Conservation (phyloP, 1,140 invertebrate genomes). For the Euura saliciscinereae region DNA sequence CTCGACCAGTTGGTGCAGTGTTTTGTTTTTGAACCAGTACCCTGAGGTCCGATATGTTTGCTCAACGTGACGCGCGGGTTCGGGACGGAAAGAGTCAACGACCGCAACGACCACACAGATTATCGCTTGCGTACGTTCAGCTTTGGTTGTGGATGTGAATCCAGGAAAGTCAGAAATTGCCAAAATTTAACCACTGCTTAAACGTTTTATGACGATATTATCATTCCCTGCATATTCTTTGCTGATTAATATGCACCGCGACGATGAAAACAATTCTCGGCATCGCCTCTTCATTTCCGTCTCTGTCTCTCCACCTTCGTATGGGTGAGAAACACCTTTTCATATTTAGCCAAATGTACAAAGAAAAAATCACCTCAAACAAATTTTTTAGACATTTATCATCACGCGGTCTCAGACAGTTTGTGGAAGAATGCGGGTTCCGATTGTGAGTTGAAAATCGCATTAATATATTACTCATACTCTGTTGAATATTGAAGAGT, state of each 20-base stretch:
- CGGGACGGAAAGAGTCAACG: background rate
- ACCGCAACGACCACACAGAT: background rate
- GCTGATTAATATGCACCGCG: background rate
- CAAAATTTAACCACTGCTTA: background rate
- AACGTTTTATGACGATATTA: background rate
- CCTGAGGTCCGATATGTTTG: slow-evolving; percentile 6
- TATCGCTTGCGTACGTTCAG: too few relatives aligned
- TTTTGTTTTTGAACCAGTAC: slow-evolving; percentile 7
- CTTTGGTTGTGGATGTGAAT: too few relatives aligned
- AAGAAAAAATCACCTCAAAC: background rate
- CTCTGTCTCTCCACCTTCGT: background rate
- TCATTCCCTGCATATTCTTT: background rate
- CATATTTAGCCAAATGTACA: too few relatives aligned
- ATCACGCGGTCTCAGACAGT: too few relatives aligned
- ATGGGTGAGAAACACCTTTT: background rate
- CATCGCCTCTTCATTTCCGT: background rate
- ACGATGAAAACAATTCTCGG: background rate
- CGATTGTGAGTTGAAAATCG: too few relatives aligned
- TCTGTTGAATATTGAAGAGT: too few relatives aligned
- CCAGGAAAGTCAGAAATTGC: background rate
- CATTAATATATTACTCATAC: too few relatives aligned
- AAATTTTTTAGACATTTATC: background rate
- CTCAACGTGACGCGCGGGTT: background rate
- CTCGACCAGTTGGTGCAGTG: background rate
- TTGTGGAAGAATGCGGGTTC: too few relatives aligned